A percentile compares a stretch with the other conserved stretches of the same genome.
Evolutionary conservation across 2,797 vertebrate species (phyloP).

Genomic region (Hafferia zeledoni): DNA sequence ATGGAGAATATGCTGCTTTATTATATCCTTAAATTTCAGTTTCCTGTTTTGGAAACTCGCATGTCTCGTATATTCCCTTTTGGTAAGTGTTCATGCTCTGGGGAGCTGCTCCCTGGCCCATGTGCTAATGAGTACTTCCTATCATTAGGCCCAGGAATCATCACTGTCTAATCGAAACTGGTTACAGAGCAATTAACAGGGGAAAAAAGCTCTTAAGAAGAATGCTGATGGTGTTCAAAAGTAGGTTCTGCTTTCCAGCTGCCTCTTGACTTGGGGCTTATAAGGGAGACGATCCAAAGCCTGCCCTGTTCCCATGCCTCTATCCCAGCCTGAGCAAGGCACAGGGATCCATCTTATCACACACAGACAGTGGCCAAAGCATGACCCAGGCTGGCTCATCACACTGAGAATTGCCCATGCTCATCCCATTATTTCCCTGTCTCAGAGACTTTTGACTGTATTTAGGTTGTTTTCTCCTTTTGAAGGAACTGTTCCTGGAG

Average conservation of each 20-base stretch:
- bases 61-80: neutral
- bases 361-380: rapidly evolving
- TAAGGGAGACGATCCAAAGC: neutral
- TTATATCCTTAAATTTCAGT: neutral
- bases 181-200: neutral
- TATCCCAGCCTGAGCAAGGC: neutral
- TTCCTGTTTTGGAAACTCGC: neutral
- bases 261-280: neutral
- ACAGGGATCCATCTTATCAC: too few species aligned
- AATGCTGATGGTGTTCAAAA: neutral
- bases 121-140: constrained; percentile 24
- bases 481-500: neutral
- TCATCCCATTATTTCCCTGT: neutral
- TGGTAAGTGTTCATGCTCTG: neutral
- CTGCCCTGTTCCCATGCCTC: neutral
- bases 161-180: constrained; percentile 17
- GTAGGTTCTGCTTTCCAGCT: neutral
- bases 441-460: neutral
- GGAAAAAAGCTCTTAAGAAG: neutral
- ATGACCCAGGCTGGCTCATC: neutral
- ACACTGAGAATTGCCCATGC: neutral
- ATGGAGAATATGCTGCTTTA: neutral
- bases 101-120: constrained; percentile 19
- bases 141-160: constrained; percentile 13
- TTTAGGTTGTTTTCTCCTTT: neutral